phyloP scores from a whole-genome alignment of 2,113 vertebrate genomes.

The Mystacornis crossleyi region DNA sequence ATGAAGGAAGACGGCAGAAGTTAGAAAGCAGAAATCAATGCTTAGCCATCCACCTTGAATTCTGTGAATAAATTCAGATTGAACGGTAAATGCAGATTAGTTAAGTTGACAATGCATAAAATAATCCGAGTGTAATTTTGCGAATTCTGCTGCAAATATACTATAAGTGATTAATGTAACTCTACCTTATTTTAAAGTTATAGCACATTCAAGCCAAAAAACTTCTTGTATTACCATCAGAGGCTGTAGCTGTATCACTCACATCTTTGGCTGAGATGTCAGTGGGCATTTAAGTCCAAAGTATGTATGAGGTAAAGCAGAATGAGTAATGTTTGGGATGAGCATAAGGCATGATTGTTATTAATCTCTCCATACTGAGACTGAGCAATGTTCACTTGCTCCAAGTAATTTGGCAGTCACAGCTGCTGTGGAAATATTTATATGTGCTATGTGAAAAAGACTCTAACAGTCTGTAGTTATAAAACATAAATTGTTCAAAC shows the following conservation, averaged over 20 bases:
- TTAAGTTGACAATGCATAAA: neutral
- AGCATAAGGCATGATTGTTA: neutral
- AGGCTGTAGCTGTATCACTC: neutral
- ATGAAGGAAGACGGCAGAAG: neutral
- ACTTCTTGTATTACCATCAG: neutral
- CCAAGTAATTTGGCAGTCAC: neutral
- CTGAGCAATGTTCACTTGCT: neutral
- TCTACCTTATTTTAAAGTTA: neutral
- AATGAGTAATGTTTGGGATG: neutral
- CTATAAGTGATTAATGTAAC: neutral
- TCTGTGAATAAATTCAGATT: neutral
- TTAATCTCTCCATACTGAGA: neutral
- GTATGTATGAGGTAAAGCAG: neutral
- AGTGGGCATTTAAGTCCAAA: neutral
- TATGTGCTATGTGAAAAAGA: neutral
- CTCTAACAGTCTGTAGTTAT: neutral
- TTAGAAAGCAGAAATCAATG: neutral
- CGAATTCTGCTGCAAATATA: neutral
- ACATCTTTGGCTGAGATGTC: neutral
- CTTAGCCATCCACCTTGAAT: neutral
- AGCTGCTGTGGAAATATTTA: neutral
- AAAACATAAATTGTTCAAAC: neutral
- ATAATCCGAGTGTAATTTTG: neutral
- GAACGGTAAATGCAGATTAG: neutral
- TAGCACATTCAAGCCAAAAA: neutral